Percentiles rank a stretch among this genome's conserved stretches.
Evolutionary conservation across 2,113 vertebrate species (phyloP).

Genomic region (Castor canadensis): DNA sequence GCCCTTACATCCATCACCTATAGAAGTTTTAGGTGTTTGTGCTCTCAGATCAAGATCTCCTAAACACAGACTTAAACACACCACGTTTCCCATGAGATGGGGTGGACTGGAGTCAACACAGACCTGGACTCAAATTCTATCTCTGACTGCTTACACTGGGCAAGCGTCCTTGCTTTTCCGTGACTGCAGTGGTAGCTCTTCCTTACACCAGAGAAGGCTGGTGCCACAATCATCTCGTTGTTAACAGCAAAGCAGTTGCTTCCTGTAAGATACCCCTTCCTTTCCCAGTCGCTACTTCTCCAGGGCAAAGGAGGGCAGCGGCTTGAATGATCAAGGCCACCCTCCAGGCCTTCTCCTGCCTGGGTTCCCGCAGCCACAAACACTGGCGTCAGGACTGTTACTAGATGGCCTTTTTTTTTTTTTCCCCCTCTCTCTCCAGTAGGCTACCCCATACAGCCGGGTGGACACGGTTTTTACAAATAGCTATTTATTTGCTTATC

Average conservation of each 20-base stretch:
- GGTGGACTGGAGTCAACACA: neutral
- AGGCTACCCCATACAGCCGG: neutral
- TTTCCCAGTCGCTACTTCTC: neutral
- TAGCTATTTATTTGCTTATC: slow-evolving; percentile 74
- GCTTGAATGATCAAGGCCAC: neutral
- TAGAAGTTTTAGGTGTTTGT: neutral
- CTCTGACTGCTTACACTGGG: neutral
- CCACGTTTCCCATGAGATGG: neutral
- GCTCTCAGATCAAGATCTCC: neutral
- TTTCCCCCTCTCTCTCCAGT: neutral
- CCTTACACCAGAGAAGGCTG: neutral
- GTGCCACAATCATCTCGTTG: neutral
- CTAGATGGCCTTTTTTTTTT: neutral
- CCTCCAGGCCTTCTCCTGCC: neutral
- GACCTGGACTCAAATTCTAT: neutral
- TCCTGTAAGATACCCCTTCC: neutral
- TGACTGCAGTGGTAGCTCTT: neutral
- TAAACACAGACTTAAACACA: neutral
- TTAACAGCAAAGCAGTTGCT: neutral
- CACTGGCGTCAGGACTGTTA: neutral
- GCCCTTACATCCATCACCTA: neutral
- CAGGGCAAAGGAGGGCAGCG: neutral
- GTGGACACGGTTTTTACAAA: slow-evolving; percentile 19
- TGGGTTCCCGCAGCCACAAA: neutral
- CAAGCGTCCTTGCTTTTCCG: neutral